A percentile compares a stretch with the other conserved stretches of the same genome.
Conservation (phyloP, 2,888 invertebrate species). For the Scaptomyza cyrtandrae region DNA sequence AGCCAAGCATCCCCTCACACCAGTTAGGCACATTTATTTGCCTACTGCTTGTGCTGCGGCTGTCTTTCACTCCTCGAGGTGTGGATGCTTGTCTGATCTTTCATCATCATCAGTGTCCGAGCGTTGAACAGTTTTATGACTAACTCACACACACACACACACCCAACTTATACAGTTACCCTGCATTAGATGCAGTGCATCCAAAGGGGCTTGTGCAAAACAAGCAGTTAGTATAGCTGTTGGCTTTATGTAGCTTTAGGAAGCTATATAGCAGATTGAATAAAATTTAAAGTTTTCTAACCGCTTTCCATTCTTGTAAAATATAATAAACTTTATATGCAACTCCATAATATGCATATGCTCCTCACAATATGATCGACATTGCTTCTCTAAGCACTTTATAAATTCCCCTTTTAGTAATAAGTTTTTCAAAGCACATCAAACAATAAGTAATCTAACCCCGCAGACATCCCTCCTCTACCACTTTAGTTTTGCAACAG, state of each 20-base stretch:
- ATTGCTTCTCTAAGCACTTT: neutral
- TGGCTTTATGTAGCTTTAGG: neutral
- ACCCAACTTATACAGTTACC: neutral
- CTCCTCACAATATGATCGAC: neutral
- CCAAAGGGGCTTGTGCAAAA: neutral
- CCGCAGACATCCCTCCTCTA: neutral
- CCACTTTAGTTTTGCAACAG: constrained; percentile 16
- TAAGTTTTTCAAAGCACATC: constrained; percentile 1
- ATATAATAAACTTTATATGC: too few species aligned
- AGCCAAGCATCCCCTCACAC: constrained; percentile 23
- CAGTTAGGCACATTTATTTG: constrained; percentile 52
- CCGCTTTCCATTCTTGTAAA: neutral
- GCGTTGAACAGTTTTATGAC: constrained; percentile 58
- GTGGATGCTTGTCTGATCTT: constrained; percentile 72
- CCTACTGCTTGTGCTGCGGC: constrained; percentile 34
- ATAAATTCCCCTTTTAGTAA: neutral
- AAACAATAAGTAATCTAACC: neutral
- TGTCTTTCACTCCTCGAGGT: constrained; percentile 54
- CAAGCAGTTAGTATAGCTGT: neutral
- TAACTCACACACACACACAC: constrained; percentile 8
- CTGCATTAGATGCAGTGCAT: neutral
- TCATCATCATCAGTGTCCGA: constrained; percentile 69
- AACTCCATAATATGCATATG: neutral
- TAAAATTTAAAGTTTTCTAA: neutral
- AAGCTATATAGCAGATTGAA: neutral